These are phyloP conservation scores for Alosa alosa DNA, from an alignment of 2,113 vertebrate species.

Conservation along the genomic window DNA sequence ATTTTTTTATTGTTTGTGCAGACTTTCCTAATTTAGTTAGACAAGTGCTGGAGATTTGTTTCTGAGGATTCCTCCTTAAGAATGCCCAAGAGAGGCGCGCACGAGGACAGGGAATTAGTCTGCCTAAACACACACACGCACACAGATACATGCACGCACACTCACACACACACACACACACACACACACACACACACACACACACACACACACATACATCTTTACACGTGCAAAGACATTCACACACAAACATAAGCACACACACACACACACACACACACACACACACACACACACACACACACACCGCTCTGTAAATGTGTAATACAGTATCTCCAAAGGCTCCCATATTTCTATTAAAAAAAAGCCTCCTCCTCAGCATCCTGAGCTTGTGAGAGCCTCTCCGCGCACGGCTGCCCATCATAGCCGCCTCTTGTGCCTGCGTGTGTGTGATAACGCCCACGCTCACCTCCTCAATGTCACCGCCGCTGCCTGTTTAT, in stretches of 20 bases:
- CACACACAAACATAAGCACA: constrained; percentile 10
- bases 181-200: background rate
- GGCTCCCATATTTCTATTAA: background rate
- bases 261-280: background rate
- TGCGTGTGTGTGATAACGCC: constrained; percentile 4
- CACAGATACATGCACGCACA: background rate
- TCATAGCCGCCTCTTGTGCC: background rate
- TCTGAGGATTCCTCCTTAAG: background rate
- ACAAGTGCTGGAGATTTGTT: background rate
- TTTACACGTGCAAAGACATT: background rate
- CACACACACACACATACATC: background rate
- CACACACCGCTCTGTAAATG: background rate
- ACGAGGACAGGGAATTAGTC: background rate
- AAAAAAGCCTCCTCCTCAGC: background rate
- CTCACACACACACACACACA: background rate
- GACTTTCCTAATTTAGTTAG: background rate
- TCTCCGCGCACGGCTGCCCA: background rate
- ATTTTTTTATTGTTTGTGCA: background rate
- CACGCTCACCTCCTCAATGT: background rate
- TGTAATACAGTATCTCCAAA: background rate
- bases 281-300: background rate
- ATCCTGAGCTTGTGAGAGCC: constrained; percentile 7
- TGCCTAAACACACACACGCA: background rate
- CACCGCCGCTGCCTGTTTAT: background rate
- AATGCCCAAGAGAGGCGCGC: background rate